These are phyloP conservation scores for Rhyacophila brunnea DNA, from an alignment of 1,140 invertebrate species.

Conservation along the genomic window DNA sequence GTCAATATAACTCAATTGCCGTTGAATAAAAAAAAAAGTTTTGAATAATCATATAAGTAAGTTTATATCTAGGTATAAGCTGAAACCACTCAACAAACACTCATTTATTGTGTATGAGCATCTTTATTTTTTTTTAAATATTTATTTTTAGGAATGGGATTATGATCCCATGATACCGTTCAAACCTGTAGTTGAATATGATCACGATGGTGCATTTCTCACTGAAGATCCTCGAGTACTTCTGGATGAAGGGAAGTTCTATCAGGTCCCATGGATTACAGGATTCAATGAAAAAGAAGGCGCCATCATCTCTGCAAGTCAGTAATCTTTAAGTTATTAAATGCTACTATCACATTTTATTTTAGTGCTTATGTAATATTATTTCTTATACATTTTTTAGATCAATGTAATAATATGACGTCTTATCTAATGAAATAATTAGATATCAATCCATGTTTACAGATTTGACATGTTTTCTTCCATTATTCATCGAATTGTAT, in stretches of 20 bases:
- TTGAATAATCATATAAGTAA: too few relatives aligned
- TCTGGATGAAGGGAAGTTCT: constrained; percentile 38
- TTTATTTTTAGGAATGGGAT: constrained; percentile 44
- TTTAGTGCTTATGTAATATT: background rate
- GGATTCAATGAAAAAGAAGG: constrained; percentile 47
- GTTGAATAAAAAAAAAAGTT: too few relatives aligned
- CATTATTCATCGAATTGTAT: too few relatives aligned
- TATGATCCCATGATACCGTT: constrained; percentile 49
- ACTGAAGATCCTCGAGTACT: constrained; percentile 41
- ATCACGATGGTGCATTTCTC: constrained; percentile 42
- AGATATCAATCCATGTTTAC: too few relatives aligned
- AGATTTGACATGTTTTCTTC: too few relatives aligned
- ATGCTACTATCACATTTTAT: background rate
- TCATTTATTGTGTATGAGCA: too few relatives aligned
- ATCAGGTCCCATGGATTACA: constrained; percentile 45
- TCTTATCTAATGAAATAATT: too few relatives aligned
- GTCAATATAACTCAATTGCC: too few relatives aligned
- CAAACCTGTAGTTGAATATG: constrained; percentile 46
- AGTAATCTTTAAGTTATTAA: constrained; percentile 5
- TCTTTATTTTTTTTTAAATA: too few relatives aligned
- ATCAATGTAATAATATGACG: too few relatives aligned
- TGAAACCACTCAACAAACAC: too few relatives aligned
- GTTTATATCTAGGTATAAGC: too few relatives aligned
- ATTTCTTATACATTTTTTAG: background rate
- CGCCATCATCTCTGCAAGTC: constrained; percentile 42